Evolutionary conservation across 2,888 invertebrate genomes (phyloP).

Genomic region (Gnatocerus cornutus): DNA sequence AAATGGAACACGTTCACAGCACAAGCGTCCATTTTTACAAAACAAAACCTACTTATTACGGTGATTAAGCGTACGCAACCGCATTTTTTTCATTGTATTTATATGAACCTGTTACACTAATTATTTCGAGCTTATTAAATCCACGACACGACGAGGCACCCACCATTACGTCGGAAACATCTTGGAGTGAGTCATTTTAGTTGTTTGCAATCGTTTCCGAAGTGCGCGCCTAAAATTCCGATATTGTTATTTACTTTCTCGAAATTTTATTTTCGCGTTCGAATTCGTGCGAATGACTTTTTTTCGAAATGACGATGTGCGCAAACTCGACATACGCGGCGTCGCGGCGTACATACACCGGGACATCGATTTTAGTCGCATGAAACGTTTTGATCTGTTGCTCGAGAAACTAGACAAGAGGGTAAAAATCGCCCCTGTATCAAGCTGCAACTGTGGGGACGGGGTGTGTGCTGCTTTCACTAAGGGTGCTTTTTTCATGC

Average conservation of each 20-base stretch:
- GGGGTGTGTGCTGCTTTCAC: conserved; percentile 1
- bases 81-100: conserved; percentile 37
- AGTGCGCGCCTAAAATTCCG: conserved; percentile 4
- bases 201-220: conserved; percentile 12
- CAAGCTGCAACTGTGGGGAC: conserved; percentile 13
- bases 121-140: conserved; percentile 37
- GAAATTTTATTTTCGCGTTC: conserved; percentile 18
- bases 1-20: conserved; percentile 9
- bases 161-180: conserved; percentile 13
- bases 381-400: conserved; percentile 64
- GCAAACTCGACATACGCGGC: conserved; percentile 62
- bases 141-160: conserved; percentile 2
- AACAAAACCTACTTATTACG: conserved; percentile 22
- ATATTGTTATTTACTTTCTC: conserved; percentile 1
- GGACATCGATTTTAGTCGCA: conserved; percentile 67
- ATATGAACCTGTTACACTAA: conserved; percentile 43
- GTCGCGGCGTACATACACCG: conserved; percentile 65
- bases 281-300: neutral
- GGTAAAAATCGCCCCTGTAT: conserved; percentile 23
- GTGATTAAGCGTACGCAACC: conserved; percentile 35
- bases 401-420: conserved; percentile 46
- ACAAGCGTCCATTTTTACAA: conserved; percentile 4
- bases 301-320: conserved; percentile 46
- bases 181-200: conserved; percentile 4
- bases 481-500: neutral